Evolutionary conservation across 2,797 vertebrate species (phyloP), one percentile per base, ranked within the genome.

Genomic region (Gadopsis bispinosus): DNA sequence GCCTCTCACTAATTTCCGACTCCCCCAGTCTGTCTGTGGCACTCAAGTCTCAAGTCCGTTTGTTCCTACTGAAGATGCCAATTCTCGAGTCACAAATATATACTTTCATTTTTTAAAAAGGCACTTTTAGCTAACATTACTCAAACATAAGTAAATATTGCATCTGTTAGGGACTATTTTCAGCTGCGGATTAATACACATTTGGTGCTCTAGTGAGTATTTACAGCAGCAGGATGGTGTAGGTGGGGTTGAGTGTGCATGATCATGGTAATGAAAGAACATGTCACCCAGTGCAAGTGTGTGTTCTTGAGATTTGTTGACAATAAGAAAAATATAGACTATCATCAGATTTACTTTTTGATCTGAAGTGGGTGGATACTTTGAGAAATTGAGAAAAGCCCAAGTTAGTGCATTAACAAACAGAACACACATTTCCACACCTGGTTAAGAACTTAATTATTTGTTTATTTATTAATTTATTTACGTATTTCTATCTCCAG

Each of bases 391-490:
- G 1, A 63, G 16, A 64, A 26, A 14, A 39, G n/a, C 16, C 13
- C 8, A 4, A 20, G 31, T 43, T 5, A 35, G 13, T 33, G 50
- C 51, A 56, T 60, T 5, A 60, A 78, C 22, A 69, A 85, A 78
- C n/a, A 89, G 67, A 91, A 82, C 71, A 93, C 87, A 85, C 83
- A 79, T 68, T 79, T 73, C 65, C 79, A 90, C 83, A 74, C 48
- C 73, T 33, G 53, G 56, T 88, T 94, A 95, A 93, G 92, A 95
- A 96, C 95, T 94, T 87, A 94, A 94, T 94, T 89, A 93, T 94
- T 93, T 95, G 89, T 95, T 95, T 94, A 96, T 95, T 95, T 89
- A 94, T 91, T 95, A 87, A 93, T 95, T 91, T 93, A 94, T 93
- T 94, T 94, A 95, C 87, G 92, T 95, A 93, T 93, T 94, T 94